These are phyloP conservation scores for Tipula lateralis DNA, from an alignment of 2,888 invertebrate species.

Conservation along the genomic window DNA sequence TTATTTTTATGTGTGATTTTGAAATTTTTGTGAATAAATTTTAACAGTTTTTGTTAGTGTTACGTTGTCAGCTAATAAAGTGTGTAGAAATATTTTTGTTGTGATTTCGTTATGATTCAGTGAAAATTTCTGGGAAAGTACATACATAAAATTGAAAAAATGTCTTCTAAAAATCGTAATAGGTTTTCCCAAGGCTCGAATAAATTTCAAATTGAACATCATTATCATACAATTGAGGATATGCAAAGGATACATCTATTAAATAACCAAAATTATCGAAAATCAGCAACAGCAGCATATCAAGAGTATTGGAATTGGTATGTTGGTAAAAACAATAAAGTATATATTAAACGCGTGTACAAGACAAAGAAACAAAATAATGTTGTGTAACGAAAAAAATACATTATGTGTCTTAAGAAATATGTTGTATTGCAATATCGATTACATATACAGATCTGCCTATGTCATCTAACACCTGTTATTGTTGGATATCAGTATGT, in stretches of 20 bases:
- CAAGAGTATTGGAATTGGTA: conserved; percentile 11
- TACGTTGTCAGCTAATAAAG: background rate
- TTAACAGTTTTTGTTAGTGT: background rate
- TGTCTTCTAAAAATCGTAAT: background rate
- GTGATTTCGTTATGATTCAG: background rate
- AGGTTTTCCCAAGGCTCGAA: background rate
- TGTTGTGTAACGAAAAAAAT: background rate
- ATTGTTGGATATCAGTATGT: background rate
- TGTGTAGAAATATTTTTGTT: background rate
- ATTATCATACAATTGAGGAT: background rate
- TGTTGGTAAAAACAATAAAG: background rate
- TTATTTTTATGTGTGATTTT: background rate
- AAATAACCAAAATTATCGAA: background rate
- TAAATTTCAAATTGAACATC: background rate
- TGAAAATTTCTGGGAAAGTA: background rate
- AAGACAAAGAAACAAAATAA: background rate
- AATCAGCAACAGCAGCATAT: background rate
- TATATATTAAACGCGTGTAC: background rate
- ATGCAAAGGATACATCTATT: background rate
- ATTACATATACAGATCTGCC: background rate
- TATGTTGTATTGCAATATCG: conserved; percentile 19
- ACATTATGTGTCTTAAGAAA: background rate
- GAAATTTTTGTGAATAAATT: background rate
- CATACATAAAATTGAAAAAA: background rate
- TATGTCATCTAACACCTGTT: conserved; percentile 13